These are phyloP conservation scores for Semnopithecus entellus DNA, from an alignment of 2,113 vertebrate genomes.

Conservation along the genomic window DNA sequence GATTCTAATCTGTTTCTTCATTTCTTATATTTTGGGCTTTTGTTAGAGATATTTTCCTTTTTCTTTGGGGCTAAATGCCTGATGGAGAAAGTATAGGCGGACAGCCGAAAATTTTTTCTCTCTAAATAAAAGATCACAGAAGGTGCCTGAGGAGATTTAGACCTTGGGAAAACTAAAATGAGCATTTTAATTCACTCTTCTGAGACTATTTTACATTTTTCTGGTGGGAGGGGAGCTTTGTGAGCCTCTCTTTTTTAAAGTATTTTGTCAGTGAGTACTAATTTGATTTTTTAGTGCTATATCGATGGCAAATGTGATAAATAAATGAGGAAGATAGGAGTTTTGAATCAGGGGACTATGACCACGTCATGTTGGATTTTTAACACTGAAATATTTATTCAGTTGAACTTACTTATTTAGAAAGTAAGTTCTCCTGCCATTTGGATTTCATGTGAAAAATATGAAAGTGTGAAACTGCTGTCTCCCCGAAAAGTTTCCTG, in stretches of 20 bases:
- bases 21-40: constrained; percentile 60
- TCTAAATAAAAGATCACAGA: constrained; percentile 77
- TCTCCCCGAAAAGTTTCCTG: not conserved
- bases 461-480: not conserved
- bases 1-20: constrained; percentile 45
- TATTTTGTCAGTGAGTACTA: constrained; percentile 59
- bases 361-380: not conserved
- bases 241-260: constrained; percentile 33
- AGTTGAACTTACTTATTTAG: not conserved
- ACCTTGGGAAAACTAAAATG: constrained; percentile 53
- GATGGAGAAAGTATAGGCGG: constrained; percentile 32
- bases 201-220: constrained; percentile 53
- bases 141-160: constrained; percentile 54
- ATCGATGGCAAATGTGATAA: not conserved
- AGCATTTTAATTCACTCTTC: constrained; percentile 67
- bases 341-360: constrained; percentile 5
- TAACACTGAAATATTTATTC: not conserved
- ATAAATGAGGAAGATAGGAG: not conserved
- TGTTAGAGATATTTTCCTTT: constrained; percentile 57
- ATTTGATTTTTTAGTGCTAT: constrained; percentile 43
- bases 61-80: constrained; percentile 62
- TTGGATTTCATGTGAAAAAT: not conserved
- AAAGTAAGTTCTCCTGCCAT: not conserved
- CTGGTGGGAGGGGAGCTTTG: not conserved
- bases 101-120: constrained; percentile 23